A percentile compares a stretch with the other conserved stretches of the same genome.
Conservation (phyloP, 2,888 invertebrate species). For the Scaeva pyrastri region DNA sequence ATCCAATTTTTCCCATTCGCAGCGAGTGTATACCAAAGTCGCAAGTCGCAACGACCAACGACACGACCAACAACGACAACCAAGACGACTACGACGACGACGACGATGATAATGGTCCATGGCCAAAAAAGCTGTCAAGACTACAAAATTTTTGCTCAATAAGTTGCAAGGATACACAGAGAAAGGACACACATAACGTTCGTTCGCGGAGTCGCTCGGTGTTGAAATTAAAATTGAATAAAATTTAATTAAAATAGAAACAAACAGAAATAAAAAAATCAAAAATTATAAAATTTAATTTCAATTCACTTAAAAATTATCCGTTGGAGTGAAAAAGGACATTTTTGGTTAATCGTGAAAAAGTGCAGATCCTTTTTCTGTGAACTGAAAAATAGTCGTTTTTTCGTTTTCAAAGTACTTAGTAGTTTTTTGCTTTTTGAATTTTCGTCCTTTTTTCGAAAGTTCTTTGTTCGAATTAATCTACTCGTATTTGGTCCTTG, state of each 20-base stretch:
- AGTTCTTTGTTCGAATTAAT: slow-evolving; percentile 38
- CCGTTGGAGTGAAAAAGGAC: not conserved
- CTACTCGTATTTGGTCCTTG: not conserved
- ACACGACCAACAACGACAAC: not conserved
- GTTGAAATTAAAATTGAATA: slow-evolving; percentile 48
- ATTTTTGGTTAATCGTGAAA: not conserved
- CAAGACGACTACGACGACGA: not conserved
- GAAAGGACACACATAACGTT: slow-evolving; percentile 82
- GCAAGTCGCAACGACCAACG: slow-evolving; percentile 39
- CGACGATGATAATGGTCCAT: slow-evolving; percentile 80
- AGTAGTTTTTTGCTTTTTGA: not conserved
- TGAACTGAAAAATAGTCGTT: not conserved
- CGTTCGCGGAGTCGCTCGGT: slow-evolving; percentile 76
- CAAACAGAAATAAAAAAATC: not conserved
- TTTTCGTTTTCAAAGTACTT: slow-evolving; percentile 13
- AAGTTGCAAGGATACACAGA: slow-evolving; percentile 84
- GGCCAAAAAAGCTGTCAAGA: slow-evolving; percentile 82
- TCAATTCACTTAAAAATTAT: not conserved
- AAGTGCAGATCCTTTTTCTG: slow-evolving; percentile 13
- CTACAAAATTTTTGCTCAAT: slow-evolving; percentile 81
- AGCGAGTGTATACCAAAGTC: too few relatives aligned
- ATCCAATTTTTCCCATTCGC: slow-evolving; percentile 50
- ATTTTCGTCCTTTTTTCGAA: not conserved
- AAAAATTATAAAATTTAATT: slow-evolving; percentile 20
- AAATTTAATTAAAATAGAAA: slow-evolving; percentile 3